Percentiles rank a stretch among this genome's conserved stretches.
Conservation (phyloP, 2,888 invertebrate species). For the Lathronympha strigana region DNA sequence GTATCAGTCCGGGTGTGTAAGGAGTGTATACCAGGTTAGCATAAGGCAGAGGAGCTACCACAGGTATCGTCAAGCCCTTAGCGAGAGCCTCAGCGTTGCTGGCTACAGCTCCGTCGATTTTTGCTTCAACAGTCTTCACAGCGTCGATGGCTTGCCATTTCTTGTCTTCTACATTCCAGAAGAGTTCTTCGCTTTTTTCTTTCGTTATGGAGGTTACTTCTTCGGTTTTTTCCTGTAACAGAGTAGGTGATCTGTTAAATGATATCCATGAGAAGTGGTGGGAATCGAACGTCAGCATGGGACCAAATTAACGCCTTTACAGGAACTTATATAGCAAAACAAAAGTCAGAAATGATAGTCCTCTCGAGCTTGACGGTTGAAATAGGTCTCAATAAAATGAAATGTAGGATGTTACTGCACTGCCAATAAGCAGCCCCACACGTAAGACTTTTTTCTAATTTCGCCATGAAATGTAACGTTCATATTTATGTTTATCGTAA, state of each 20-base stretch:
- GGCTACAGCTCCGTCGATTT: slow-evolving; percentile 64
- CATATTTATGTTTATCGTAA: too few relatives aligned
- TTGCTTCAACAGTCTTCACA: slow-evolving; percentile 66
- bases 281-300: too few relatives aligned
- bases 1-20: slow-evolving; percentile 43
- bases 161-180: slow-evolving; percentile 69
- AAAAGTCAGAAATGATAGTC: too few relatives aligned
- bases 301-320: too few relatives aligned
- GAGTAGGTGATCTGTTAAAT: not conserved
- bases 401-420: too few relatives aligned
- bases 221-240: slow-evolving; percentile 20
- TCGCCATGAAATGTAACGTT: too few relatives aligned
- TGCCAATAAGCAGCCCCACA: too few relatives aligned
- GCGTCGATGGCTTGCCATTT: slow-evolving; percentile 75
- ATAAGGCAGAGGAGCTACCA: slow-evolving; percentile 37
- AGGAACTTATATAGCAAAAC: too few relatives aligned
- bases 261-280: too few relatives aligned
- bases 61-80: slow-evolving; percentile 49
- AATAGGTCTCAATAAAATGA: too few relatives aligned
- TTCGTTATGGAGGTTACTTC: slow-evolving; percentile 55
- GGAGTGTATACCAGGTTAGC: slow-evolving; percentile 41
- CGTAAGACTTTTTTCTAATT: too few relatives aligned
- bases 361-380: too few relatives aligned
- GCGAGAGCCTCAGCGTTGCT: slow-evolving; percentile 57
- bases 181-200: slow-evolving; percentile 54